Evolutionary conservation across 2,113 vertebrate genomes (phyloP).

Genomic region (Erythrocercus mccallii): DNA sequence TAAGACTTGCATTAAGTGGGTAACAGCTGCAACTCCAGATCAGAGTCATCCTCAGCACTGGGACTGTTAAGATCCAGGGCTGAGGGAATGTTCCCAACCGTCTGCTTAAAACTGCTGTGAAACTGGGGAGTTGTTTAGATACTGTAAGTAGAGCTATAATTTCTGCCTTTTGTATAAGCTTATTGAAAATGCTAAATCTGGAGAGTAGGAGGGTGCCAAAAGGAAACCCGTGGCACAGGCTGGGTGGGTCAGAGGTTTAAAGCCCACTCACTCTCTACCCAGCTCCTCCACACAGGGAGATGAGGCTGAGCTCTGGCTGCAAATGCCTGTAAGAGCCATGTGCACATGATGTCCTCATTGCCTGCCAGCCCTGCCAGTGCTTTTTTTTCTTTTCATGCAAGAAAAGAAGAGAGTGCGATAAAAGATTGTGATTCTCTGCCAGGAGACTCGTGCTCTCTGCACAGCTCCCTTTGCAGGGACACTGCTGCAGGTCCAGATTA

Average conservation of each 20-base stretch:
- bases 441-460: background rate
- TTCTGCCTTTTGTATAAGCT: background rate
- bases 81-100: background rate
- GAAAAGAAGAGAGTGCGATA: background rate
- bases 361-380: background rate
- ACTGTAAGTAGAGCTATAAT: background rate
- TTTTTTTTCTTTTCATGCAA: background rate
- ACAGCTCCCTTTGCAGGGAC: background rate
- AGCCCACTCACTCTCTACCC: background rate
- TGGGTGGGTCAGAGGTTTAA: background rate
- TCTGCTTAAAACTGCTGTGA: background rate
- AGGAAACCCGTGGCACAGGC: background rate
- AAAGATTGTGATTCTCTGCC: background rate
- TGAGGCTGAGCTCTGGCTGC: background rate
- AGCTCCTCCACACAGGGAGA: background rate
- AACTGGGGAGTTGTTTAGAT: background rate
- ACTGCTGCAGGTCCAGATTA: background rate
- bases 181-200: background rate
- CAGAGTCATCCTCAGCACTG: background rate
- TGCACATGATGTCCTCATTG: accelerated
- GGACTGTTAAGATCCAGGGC: background rate
- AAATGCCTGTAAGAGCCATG: background rate
- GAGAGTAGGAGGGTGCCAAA: background rate
- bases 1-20: background rate
- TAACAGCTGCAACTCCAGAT: background rate